phyloP scores from a whole-genome alignment of 2,113 vertebrate genomes.

The Salvelinus fontinalis region DNA sequence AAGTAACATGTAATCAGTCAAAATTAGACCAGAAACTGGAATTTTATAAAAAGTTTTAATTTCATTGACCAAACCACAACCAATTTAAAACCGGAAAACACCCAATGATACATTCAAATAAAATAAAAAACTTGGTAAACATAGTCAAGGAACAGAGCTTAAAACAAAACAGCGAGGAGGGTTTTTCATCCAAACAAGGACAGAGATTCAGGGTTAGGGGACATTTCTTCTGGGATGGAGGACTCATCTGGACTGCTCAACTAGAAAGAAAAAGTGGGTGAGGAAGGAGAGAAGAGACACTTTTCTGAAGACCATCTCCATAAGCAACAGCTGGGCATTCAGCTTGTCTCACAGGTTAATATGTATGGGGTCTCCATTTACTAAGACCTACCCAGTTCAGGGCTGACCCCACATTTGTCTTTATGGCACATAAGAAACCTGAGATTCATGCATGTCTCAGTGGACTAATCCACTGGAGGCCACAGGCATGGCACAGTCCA shows the following conservation, averaged over 20 bases:
- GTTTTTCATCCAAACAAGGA: slow-evolving; percentile 51
- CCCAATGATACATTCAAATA: slow-evolving; percentile 58
- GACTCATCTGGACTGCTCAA: slow-evolving; percentile 81
- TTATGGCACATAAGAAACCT: no score
- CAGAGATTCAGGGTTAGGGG: slow-evolving; percentile 31
- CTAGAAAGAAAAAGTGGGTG: slow-evolving; percentile 39
- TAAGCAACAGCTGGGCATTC: slow-evolving; percentile 53
- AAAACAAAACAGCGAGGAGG: slow-evolving; percentile 54
- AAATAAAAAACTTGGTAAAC: slow-evolving; percentile 53
- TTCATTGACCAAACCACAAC: slow-evolving; percentile 57
- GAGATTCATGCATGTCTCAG: no score
- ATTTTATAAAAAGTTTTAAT: slow-evolving; percentile 81
- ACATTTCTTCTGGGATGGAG: slow-evolving; percentile 27
- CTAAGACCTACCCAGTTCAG: no score
- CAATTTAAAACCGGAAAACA: slow-evolving; percentile 50
- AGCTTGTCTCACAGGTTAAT: slow-evolving; percentile 40
- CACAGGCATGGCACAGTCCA: no score
- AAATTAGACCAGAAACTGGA: slow-evolving; percentile 57
- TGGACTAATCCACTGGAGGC: no score
- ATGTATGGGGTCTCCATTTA: not conserved
- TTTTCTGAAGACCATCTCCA: slow-evolving; percentile 10
- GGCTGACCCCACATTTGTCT: no score
- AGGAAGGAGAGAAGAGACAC: slow-evolving; percentile 7
- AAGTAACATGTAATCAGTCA: slow-evolving; percentile 11
- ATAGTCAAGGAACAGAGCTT: slow-evolving; percentile 47